Evolutionary conservation across 2,113 vertebrate genomes (phyloP), one percentile per base, ranked within the genome.

Genomic region (Copsychus sechellarum): DNA sequence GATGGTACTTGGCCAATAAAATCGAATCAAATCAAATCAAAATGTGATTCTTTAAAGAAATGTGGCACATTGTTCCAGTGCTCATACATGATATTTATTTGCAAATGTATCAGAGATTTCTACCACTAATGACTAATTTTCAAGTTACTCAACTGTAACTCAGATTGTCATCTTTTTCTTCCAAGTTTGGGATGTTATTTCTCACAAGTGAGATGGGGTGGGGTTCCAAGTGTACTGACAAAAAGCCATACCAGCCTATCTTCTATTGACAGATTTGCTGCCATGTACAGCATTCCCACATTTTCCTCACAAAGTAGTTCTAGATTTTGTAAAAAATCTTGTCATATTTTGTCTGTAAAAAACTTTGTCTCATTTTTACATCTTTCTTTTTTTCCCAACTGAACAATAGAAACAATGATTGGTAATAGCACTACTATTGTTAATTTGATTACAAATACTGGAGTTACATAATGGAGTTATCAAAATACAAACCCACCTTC

Each of bases 1-100:
- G 89, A 86, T 94, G 88, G 67, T 93, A 67, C 85, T 88, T 88
- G 90, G 79, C 56, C 79, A 90, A 95, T 93, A 80, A 88, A 6
- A 2, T 78, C 42, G 82, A 90, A 94, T 53, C 51, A 29, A 53
- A 53, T 53, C 51, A 53, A 53, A 53, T 53, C 51, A 53, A 90
- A 90, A 92, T 5, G 25, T 40, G 47, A 64, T 86, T 94, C 48
- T 93, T 88, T 64, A 57, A 86, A 93, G 74, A 90, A 89, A 80
- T 21, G 13, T 13, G 20, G 42, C 45, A 22, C 5, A 0, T 54
- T 38, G 26, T 60, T 90, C 18, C 1, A 0, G 34, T 56, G 66
- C 42, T 87, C 70, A 85, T 43, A 60, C 34, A 28, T 85, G 26
- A 47, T 40, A 20, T 66, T 85, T 88, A 71, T 56, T 90, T 86